A percentile compares a stretch with the other conserved stretches of the same genome.
These are phyloP conservation scores for Tolmerus cingulatus DNA, from an alignment of 2,888 invertebrate species.

Conservation along the genomic window DNA sequence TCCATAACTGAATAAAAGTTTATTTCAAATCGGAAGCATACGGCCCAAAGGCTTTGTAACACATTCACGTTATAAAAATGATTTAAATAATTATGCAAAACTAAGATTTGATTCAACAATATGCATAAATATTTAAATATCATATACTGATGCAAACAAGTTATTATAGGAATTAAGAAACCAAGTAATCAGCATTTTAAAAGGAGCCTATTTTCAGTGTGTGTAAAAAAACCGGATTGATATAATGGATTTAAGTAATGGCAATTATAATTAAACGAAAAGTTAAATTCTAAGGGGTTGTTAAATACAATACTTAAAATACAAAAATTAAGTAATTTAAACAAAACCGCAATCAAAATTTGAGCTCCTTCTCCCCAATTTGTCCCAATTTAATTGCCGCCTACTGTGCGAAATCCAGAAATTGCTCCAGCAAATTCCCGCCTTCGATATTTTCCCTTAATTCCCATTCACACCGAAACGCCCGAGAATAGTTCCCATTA, in stretches of 20 bases:
- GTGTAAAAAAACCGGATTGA: too few relatives aligned
- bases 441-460: neutral
- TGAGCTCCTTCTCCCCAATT: neutral
- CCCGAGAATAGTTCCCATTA: slow-evolving; percentile 1
- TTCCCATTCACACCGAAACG: neutral
- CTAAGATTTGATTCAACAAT: too few relatives aligned
- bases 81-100: too few relatives aligned
- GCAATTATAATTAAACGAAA: neutral
- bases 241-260: neutral
- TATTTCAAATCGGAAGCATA: too few relatives aligned
- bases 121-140: too few relatives aligned
- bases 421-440: neutral
- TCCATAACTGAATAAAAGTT: too few relatives aligned
- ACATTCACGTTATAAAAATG: too few relatives aligned
- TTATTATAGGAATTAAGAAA: too few relatives aligned
- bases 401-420: neutral
- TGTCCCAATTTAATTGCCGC: neutral
- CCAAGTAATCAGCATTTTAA: too few relatives aligned
- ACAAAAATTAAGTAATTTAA: neutral
- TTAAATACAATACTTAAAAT: neutral
- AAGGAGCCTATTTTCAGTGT: too few relatives aligned
- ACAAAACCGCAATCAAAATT: neutral
- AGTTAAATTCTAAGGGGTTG: neutral
- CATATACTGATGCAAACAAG: too few relatives aligned
- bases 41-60: too few relatives aligned